A percentile compares a stretch with the other conserved stretches of the same genome.
phyloP scores from a whole-genome alignment of 1,140 invertebrate species.

The Macrotrachela quadricornifera region DNA sequence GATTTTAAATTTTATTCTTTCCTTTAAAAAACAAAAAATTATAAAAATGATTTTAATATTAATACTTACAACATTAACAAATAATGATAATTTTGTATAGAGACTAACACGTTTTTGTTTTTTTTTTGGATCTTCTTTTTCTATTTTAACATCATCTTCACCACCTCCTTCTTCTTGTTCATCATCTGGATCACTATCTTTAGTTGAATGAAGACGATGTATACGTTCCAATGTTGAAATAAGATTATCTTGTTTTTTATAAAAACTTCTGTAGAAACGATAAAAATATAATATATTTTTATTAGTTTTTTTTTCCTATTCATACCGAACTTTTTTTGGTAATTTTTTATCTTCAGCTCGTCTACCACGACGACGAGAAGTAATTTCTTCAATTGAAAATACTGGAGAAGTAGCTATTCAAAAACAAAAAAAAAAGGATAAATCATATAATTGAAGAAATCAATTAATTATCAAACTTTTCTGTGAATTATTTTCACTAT shows the following conservation, averaged over 20 bases:
- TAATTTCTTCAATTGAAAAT: too few relatives aligned
- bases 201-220: neutral
- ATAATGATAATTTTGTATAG: conserved; percentile 14
- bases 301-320: neutral
- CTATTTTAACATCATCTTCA: too few relatives aligned
- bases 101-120: conserved; percentile 5
- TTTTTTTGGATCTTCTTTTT: neutral
- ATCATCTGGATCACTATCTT: conserved; percentile 1
- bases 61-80: conserved; percentile 14
- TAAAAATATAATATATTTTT: too few relatives aligned
- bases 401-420: too few relatives aligned
- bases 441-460: too few relatives aligned
- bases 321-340: conserved; percentile 11
- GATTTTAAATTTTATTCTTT: neutral
- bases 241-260: too few relatives aligned
- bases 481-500: too few relatives aligned
- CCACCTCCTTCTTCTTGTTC: neutral
- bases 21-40: too few relatives aligned
- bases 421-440: too few relatives aligned
- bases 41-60: neutral
- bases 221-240: too few relatives aligned
- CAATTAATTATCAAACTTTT: too few relatives aligned
- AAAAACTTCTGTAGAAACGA: too few relatives aligned
- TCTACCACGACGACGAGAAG: conserved; percentile 7
- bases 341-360: conserved; percentile 11